Evolutionary conservation across 2,113 vertebrate genomes (phyloP), one percentile per base, ranked within the genome.

Genomic region (Neogobius melanostomus): DNA sequence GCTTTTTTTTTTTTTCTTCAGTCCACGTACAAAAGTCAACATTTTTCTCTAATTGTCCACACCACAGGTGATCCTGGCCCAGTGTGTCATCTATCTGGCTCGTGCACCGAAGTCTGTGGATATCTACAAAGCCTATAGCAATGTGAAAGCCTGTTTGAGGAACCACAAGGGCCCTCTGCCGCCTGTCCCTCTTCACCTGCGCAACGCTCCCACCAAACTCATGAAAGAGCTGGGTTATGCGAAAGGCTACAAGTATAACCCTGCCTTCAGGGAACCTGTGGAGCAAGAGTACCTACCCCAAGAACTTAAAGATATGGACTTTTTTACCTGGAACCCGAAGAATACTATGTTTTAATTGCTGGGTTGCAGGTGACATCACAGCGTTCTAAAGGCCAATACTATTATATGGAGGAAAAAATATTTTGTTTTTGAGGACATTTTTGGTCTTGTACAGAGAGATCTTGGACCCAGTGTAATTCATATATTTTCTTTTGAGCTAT

Each of bases 181-280:
- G 0, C 79, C 96, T 0, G 97, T 99, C 2, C 97, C 98, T 0
- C 88, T 99, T 80, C 97, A 99, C 83, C 92, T 99, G 45, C 94
- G 97, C 71, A 98, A 98, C 0, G 96, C 97, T 0, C 93, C 98
- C 51, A 98, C 96, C 53, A 92, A 71, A 69, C 94, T 99, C 16
- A 97, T 98, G 97, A 98, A 97, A 87, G 88, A 95, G 8, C 72
- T 99, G 71, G 97, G 95, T 77, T 98, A 98, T 0, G 93, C 92
- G 7, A 94, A 95, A 90, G 96, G 92, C 76, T 99, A 98, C 87
- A 97, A 96, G 75, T 98, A 98, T 57, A 98, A 97, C 76, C 97
- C 97, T 6, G 74, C 86, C 66, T 96, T 94, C 89, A 93, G 85
- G 0, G 66, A 81, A 16, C 91, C 94, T 0, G 94, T 97, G 50